phyloP scores from a whole-genome alignment of 2,888 invertebrate genomes.

The Chaitophorus viminalis region DNA sequence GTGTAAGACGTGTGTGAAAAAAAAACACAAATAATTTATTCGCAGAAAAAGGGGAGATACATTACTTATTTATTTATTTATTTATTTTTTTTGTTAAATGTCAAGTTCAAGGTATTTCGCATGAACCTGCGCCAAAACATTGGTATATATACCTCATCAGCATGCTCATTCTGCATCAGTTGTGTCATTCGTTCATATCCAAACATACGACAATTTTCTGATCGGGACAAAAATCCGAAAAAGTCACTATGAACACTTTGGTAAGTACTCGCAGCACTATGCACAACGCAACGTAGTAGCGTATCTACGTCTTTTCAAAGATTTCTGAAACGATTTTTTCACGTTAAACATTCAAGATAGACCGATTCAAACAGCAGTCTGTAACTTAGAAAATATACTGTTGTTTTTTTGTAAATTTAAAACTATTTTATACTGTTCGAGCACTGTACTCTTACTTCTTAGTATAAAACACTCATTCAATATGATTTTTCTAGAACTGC shows the following conservation, averaged over 20 bases:
- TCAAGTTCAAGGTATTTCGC: slow-evolving; percentile 55
- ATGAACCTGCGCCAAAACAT: slow-evolving; percentile 40
- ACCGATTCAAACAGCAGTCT: no score
- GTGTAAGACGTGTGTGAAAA: slow-evolving; percentile 9
- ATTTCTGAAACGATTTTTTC: no score
- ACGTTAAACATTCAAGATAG: no score
- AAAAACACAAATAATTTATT: slow-evolving; percentile 52
- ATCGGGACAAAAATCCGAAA: slow-evolving; percentile 37
- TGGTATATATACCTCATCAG: slow-evolving; percentile 35
- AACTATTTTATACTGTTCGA: neutral
- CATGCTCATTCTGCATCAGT: slow-evolving; percentile 44
- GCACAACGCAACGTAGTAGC: no score
- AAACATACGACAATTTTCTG: slow-evolving; percentile 41
- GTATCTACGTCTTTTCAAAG: no score
- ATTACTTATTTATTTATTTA: no score
- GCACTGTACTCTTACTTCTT: no score
- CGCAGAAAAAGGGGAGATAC: slow-evolving; percentile 36
- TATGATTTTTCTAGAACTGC: no score
- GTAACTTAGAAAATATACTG: no score
- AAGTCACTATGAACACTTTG: slow-evolving; percentile 48
- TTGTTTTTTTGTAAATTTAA: neutral
- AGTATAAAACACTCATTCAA: no score
- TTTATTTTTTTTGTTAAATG: slow-evolving; percentile 31
- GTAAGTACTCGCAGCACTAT: slow-evolving; percentile 31
- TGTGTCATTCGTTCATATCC: slow-evolving; percentile 46